Evolutionary conservation across 2,113 vertebrate genomes (phyloP), one percentile per base, ranked within the genome.

Genomic region (Poeciliopsis prolifica): DNA sequence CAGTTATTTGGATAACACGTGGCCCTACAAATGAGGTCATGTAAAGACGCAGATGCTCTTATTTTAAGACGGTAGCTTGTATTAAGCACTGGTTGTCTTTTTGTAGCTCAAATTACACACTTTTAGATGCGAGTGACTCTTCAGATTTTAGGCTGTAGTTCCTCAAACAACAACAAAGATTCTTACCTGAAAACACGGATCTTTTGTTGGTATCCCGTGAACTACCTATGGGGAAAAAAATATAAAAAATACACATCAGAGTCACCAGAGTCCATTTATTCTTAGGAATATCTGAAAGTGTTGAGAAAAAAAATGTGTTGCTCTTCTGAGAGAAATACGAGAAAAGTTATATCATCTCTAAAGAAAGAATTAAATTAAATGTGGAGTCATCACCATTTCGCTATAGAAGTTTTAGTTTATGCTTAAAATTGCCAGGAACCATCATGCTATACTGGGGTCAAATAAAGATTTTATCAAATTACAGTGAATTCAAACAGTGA

Each of bases 101-200:
- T 61, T 33, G 40, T 63, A 65, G 42, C 5, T 19, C 28, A 63
- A 54, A 73, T 15, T 65, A 33, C 35, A 51, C 19, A 77, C 26
- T 68, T 66, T 37, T 28, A n/a, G 28, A 44, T 13, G 12, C 4
- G 4, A 70, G 1, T 22, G 42, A 72, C 35, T 81, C n/a, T 62
- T 0, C 35, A 51, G 35, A 8, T 30, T 40, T 64, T 30, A 77
- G 28, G 35, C 17, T 35, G 15, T 19, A 15, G 35, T 10, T 13
- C 33, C 13, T 70, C 15, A 48, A 15, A 5, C 5, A 44, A 24
- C 5, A 24, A 51, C 31, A 71, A 17, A 73, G 17, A 72, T 31
- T 60, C 91, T 89, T 67, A 95, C 95, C 94, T 94, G 94, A 95
- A 91, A 95, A 94, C 82, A 95, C 88, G 1, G 94, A 94, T 86